Percentiles rank a stretch among this genome's conserved stretches.
Conservation (phyloP, 2,888 invertebrate species). For the Callyntrura sp. region DNA sequence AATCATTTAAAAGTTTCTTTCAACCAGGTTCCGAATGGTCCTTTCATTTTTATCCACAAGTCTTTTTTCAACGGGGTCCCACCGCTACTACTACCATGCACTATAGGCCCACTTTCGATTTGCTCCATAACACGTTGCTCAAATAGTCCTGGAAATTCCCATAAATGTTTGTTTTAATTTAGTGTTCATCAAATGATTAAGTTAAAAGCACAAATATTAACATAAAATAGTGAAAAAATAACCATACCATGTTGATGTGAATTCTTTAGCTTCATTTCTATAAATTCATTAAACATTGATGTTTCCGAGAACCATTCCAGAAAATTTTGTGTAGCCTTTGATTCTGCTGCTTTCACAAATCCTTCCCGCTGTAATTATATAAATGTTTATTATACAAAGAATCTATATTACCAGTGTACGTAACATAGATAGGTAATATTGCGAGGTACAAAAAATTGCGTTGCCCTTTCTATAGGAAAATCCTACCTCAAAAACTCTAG, state of each 20-base stretch:
- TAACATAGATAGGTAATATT: no score
- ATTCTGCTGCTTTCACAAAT: conserved; percentile 89
- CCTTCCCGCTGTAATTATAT: conserved; percentile 89
- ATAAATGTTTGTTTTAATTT: neutral
- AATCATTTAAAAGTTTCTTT: conserved; percentile 78
- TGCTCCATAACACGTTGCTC: conserved; percentile 85
- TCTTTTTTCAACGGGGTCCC: conserved; percentile 79
- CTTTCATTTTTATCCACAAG: conserved; percentile 79
- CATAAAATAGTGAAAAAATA: neutral
- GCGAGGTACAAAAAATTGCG: no score
- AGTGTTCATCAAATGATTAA: no score
- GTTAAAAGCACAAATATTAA: no score
- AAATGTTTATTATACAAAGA: no score
- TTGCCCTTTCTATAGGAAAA: no score
- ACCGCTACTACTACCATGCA: conserved; percentile 62
- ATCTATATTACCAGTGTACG: conserved; percentile 4
- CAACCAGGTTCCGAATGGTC: conserved; percentile 81
- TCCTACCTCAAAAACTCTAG: conserved; percentile 86
- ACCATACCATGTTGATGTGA: conserved; percentile 84
- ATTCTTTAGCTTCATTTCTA: conserved; percentile 86
- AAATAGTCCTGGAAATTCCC: conserved; percentile 84
- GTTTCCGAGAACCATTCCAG: conserved; percentile 95
- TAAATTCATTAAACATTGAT: conserved; percentile 93
- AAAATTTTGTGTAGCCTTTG: conserved; percentile 90
- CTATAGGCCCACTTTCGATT: conserved; percentile 81